Evolutionary conservation across 2,888 invertebrate species (phyloP).

Genomic region (Slavum lentiscoides): DNA sequence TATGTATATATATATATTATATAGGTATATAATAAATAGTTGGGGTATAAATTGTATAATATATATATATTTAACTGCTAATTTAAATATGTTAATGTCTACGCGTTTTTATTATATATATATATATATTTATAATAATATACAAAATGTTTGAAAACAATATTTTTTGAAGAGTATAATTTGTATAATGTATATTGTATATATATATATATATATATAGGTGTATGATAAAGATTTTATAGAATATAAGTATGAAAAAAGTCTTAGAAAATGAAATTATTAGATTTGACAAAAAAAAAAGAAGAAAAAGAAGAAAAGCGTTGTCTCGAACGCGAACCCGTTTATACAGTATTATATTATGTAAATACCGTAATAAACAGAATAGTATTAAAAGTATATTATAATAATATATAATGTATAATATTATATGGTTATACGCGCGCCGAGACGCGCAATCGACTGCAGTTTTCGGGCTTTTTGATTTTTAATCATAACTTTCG

Average conservation of each 20-base stretch:
- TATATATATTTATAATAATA: too few species aligned
- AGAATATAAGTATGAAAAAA: constrained; percentile 33
- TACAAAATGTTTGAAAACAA: background rate
- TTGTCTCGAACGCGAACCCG: background rate
- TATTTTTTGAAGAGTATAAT: background rate
- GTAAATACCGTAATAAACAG: too few species aligned
- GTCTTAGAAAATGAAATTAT: constrained; percentile 19
- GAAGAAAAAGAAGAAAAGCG: background rate
- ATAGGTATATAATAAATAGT: too few species aligned
- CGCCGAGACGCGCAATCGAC: too few species aligned
- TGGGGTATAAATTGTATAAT: too few species aligned
- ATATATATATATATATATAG: background rate
- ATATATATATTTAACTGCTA: too few species aligned
- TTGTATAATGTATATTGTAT: background rate
- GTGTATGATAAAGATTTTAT: background rate
- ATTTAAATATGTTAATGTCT: too few species aligned
- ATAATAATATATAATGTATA: too few species aligned
- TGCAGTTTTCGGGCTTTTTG: background rate
- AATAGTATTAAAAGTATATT: too few species aligned
- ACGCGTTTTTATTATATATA: too few species aligned
- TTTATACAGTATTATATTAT: background rate
- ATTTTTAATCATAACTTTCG: constrained; percentile 80
- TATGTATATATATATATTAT: too few species aligned
- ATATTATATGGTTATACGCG: too few species aligned
- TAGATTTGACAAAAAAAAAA: background rate